Base-by-base conservation (phyloP, 1,140 invertebrate species). In the Papilio xuthus region DNA sequence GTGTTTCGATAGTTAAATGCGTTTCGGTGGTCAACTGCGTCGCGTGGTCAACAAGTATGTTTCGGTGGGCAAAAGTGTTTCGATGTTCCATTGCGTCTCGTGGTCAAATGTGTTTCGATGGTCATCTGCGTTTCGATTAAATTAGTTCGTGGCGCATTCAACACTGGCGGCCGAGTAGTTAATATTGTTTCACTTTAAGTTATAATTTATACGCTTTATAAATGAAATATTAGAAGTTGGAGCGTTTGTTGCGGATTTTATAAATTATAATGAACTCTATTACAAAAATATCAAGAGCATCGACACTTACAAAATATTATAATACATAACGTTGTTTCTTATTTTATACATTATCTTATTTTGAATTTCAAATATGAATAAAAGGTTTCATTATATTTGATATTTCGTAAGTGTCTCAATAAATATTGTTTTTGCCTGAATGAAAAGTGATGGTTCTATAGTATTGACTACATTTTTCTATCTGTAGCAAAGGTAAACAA, bases 161-260 rank as follows among this genome's bases (percentile, higher is more conserved):
- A 50, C 72, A 75, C 18, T 37, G 7, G 44, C 37, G 12, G 50
- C 28, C 44, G 44, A 50, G 6, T 75, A 75, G 72, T 75, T 75
- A n/a, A 56, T 53, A 32, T 56, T 32, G 28, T 75, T 75, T 53
- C 47, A 32, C 44, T 56, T 74, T 75, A 53, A 50, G 44, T 75
- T 32, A 56, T 56, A 74, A 56, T 73, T 73, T 73, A 53, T 75
- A 53, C 28, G 44, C 72, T 26, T 75, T 75, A 53, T 44, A 32
- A 50, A 74, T 74, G 1, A 50, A 74, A 74, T 74, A 32, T 18
- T 74, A 53, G 60, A 26, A 13, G 26, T 63, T 28, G 9, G 26
- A 63, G 60, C 23, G 60, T 63, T 63, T 63, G 60, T 63, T 63
- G 60, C n/a, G 60, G 15, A 28, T 28, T 8, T 28, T 63, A 28